phyloP scores from a whole-genome alignment of 2,888 invertebrate species.

The Oscheius myriophilus region DNA sequence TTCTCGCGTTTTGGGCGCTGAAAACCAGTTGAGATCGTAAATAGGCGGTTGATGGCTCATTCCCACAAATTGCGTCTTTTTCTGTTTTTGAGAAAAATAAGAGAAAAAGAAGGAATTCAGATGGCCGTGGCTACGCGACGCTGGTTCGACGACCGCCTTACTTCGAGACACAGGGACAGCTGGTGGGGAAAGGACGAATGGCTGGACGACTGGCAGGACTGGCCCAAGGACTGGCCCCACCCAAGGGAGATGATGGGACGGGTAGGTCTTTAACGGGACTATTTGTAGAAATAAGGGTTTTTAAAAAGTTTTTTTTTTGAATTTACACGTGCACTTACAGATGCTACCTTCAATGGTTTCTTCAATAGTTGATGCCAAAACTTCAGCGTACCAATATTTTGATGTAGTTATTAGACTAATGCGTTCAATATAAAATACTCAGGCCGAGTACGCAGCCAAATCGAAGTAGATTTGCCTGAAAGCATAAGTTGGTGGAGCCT shows the following conservation, averaged over 20 bases:
- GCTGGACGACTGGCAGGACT: constrained; percentile 60
- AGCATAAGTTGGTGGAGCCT: too few relatives aligned
- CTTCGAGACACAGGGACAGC: constrained; percentile 40
- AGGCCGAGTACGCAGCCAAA: too few relatives aligned
- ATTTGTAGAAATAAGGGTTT: too few relatives aligned
- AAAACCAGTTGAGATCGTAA: too few relatives aligned
- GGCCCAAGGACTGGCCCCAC: constrained; percentile 67
- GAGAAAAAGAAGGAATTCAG: constrained; percentile 1
- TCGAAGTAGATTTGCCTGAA: too few relatives aligned
- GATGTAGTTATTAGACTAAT: too few relatives aligned
- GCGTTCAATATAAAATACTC: too few relatives aligned
- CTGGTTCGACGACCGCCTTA: constrained; percentile 40
- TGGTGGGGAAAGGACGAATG: constrained; percentile 52
- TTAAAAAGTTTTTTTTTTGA: not conserved
- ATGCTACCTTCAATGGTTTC: too few relatives aligned
- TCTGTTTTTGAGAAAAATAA: constrained; percentile 3
- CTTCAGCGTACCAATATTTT: too few relatives aligned
- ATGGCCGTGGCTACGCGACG: constrained; percentile 51
- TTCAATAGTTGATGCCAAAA: too few relatives aligned
- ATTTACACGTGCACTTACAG: too few relatives aligned
- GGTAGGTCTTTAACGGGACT: constrained; percentile 50
- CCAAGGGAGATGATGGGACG: constrained; percentile 62
- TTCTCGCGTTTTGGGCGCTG: too few relatives aligned
- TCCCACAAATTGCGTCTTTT: not conserved
- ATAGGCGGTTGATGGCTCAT: not conserved